Conservation (phyloP, 2,797 vertebrate genomes). For the Dendrocincla fuliginosa region DNA sequence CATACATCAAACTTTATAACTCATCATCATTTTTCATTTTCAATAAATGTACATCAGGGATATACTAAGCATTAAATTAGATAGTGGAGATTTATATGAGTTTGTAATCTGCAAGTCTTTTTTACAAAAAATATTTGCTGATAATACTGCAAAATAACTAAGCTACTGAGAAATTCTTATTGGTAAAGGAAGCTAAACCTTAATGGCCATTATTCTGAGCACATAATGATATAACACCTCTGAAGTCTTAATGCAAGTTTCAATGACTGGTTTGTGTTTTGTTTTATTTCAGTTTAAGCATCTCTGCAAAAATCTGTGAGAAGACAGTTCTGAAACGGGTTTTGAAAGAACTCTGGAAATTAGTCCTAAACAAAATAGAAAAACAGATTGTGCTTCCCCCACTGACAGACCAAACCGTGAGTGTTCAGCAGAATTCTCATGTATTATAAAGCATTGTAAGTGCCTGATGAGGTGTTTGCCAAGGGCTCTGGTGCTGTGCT, state of each 20-base stretch:
- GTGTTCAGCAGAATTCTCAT: slow-evolving; percentile 40
- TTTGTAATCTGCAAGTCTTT: not conserved
- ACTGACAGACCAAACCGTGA: slow-evolving; percentile 92
- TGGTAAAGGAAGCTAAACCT: not conserved
- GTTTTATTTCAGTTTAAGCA: slow-evolving; percentile 85
- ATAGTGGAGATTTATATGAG: not conserved
- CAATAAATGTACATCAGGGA: not conserved
- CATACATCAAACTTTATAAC: not conserved
- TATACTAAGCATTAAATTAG: not conserved
- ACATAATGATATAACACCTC: not conserved
- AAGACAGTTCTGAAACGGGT: slow-evolving; percentile 97
- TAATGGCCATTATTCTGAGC: not conserved
- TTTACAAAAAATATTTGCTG: not conserved
- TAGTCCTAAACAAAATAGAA: slow-evolving; percentile 95
- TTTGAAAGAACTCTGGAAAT: slow-evolving; percentile 97
- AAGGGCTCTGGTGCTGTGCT: not conserved
- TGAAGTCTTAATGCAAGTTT: not conserved
- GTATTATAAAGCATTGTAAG: not conserved
- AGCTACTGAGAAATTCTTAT: not conserved
- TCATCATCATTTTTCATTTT: not conserved
- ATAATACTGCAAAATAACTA: not conserved
- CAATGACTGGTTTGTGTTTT: not conserved
- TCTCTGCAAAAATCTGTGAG: slow-evolving; percentile 98
- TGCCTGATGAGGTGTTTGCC: not conserved
- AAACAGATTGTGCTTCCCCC: slow-evolving; percentile 94